phyloP scores from a whole-genome alignment of 53 echinoderm and acorn worm species.

The Paelopatides confundens region DNA sequence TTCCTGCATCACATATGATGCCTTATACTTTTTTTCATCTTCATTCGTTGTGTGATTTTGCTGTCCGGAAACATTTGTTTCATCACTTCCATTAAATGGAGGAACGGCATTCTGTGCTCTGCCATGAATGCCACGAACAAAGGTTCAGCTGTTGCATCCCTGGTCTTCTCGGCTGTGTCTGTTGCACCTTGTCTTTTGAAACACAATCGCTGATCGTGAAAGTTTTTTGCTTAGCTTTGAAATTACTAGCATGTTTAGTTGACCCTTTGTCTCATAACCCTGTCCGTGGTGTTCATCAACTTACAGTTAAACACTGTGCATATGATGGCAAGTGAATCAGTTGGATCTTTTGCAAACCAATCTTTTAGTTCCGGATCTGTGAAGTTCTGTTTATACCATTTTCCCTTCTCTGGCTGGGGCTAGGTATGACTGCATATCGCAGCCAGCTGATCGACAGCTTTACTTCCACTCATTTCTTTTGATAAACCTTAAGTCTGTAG shows the following conservation, averaged over 20 bases:
- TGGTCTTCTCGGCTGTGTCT: background rate
- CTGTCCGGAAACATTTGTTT: constrained; percentile 29
- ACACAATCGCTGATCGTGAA: constrained; percentile 4
- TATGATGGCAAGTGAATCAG: constrained; percentile 6
- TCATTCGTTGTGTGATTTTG: background rate
- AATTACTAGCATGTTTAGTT: constrained; percentile 31
- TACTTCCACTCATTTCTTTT: no score
- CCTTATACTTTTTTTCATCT: constrained; percentile 26
- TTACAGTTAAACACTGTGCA: constrained; percentile 37
- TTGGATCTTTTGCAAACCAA: constrained; percentile 31
- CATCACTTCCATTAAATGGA: constrained; percentile 21
- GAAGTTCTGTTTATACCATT: constrained; percentile 42
- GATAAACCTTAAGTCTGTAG: no score
- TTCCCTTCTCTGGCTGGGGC: constrained; percentile 27
- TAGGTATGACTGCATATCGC: background rate
- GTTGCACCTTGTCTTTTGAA: constrained; percentile 11
- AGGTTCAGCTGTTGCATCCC: constrained; percentile 4
- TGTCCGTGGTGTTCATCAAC: constrained; percentile 16
- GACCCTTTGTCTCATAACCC: constrained; percentile 8
- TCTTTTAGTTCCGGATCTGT: constrained; percentile 49
- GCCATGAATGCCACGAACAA: constrained; percentile 20
- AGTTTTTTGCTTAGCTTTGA: constrained; percentile 26
- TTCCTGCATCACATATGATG: constrained; percentile 51
- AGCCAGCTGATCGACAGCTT: no score
- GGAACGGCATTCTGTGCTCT: constrained; percentile 12